Evolutionary conservation across 2,797 vertebrate genomes (phyloP).

Genomic region (Oophaga sylvatica): DNA sequence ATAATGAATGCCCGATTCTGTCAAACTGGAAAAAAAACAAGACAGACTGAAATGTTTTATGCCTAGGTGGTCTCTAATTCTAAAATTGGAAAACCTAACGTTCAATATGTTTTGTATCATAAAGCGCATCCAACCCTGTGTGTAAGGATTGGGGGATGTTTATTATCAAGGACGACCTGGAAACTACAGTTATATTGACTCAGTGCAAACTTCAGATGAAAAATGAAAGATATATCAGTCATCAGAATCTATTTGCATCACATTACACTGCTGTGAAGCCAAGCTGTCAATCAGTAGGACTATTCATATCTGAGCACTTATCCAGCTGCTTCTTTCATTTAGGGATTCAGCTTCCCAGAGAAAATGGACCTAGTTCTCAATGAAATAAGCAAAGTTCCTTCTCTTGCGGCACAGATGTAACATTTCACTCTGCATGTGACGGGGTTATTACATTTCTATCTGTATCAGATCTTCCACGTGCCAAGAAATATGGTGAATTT

Average conservation of each 20-base stretch:
- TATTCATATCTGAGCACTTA: neutral
- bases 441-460: conserved; percentile 39
- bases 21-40: neutral
- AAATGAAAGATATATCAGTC: conserved; percentile 7
- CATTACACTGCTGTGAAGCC: neutral
- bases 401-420: conserved; percentile 37
- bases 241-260: conserved; percentile 35
- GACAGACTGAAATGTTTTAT: neutral
- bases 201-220: neutral
- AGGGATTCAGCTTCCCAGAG: neutral
- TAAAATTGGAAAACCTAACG: conserved; percentile 1
- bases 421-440: conserved; percentile 30
- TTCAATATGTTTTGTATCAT: conserved; percentile 1
- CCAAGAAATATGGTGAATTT: conserved; percentile 44
- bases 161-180: neutral
- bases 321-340: conserved; percentile 38
- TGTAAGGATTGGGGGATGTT: neutral
- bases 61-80: neutral
- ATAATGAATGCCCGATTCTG: neutral
- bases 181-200: neutral
- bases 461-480: conserved; percentile 10
- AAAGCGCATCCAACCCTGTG: neutral
- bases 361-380: conserved; percentile 17
- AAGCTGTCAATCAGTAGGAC: conserved; percentile 25
- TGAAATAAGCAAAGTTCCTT: conserved; percentile 5